A percentile compares a stretch with the other conserved stretches of the same genome.
These are phyloP conservation scores for Brienomyrus brachyistius DNA, from an alignment of 2,113 vertebrate genomes.

Conservation along the genomic window DNA sequence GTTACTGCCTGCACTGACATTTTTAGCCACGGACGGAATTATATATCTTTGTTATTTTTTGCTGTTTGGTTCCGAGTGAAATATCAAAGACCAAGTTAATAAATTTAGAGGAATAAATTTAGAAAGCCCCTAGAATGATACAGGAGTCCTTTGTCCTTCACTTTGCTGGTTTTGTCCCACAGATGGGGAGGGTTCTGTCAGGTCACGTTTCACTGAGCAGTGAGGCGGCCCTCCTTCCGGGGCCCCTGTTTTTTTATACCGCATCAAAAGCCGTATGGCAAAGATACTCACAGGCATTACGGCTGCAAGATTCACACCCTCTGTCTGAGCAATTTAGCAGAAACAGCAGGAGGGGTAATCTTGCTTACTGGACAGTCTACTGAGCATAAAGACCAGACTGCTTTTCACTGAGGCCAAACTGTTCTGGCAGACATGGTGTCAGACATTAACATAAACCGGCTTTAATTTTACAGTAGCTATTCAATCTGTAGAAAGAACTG, in stretches of 20 bases:
- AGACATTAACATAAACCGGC: neutral
- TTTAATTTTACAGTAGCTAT: neutral
- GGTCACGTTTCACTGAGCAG: neutral
- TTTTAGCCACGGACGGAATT: neutral
- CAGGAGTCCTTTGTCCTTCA: neutral
- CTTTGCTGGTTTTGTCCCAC: neutral
- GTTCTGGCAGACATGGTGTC: conserved; percentile 3
- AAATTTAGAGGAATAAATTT: neutral
- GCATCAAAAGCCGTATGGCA: neutral
- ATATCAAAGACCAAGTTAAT: neutral
- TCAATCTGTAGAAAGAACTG: neutral
- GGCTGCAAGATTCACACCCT: neutral
- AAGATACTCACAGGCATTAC: neutral
- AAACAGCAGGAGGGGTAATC: neutral
- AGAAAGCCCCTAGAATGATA: neutral
- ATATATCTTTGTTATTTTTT: neutral
- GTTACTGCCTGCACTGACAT: neutral
- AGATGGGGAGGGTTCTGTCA: neutral
- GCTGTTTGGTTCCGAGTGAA: neutral
- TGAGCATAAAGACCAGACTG: conserved; percentile 8
- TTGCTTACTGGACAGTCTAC: conserved; percentile 4
- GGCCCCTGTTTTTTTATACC: neutral
- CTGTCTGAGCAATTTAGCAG: neutral
- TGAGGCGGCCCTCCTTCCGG: neutral
- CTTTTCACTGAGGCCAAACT: neutral